A percentile compares a stretch with the other conserved stretches of the same genome.
These are phyloP conservation scores for Acanthochromis polyacanthus DNA, from an alignment of 2,113 vertebrate species.

Conservation along the genomic window DNA sequence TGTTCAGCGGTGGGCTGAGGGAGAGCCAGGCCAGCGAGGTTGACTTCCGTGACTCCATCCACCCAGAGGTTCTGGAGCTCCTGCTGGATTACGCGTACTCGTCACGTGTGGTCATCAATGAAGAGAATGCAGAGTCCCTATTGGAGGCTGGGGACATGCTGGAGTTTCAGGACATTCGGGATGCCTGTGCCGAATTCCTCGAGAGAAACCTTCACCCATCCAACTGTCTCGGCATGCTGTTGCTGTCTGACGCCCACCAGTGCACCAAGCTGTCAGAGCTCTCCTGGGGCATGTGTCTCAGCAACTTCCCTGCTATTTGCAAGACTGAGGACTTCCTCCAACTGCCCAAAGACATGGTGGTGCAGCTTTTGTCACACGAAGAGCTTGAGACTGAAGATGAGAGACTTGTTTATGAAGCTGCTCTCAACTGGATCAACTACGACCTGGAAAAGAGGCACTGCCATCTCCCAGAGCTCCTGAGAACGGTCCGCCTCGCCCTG, in stretches of 20 bases:
- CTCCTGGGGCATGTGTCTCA: constrained; percentile 89
- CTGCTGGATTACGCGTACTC: constrained; percentile 90
- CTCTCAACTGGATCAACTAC: constrained; percentile 89
- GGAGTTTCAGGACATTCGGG: constrained; percentile 90
- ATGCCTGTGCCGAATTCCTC: constrained; percentile 89
- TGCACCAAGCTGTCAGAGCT: constrained; percentile 88
- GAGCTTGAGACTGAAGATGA: constrained; percentile 90
- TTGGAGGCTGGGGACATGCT: constrained; percentile 90
- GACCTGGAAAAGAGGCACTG: constrained; percentile 84
- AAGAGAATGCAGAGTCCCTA: constrained; percentile 89
- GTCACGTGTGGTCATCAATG: constrained; percentile 88
- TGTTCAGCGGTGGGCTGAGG: constrained; percentile 88
- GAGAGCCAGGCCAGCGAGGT: constrained; percentile 89
- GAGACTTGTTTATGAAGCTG: constrained; percentile 88
- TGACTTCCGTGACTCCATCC: constrained; percentile 87
- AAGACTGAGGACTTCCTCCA: constrained; percentile 89
- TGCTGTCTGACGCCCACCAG: constrained; percentile 88
- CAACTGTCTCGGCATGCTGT: constrained; percentile 89
- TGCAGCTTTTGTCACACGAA: constrained; percentile 88
- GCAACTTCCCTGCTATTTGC: constrained; percentile 88
- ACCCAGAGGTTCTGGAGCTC: constrained; percentile 89
- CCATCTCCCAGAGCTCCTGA: constrained; percentile 85
- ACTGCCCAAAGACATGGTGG: constrained; percentile 87
- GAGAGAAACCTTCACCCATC: constrained; percentile 88
- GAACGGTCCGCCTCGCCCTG: constrained; percentile 86